Evolutionary conservation across 2,113 vertebrate genomes (phyloP).

Genomic region (Pycnonotus jocosus): DNA sequence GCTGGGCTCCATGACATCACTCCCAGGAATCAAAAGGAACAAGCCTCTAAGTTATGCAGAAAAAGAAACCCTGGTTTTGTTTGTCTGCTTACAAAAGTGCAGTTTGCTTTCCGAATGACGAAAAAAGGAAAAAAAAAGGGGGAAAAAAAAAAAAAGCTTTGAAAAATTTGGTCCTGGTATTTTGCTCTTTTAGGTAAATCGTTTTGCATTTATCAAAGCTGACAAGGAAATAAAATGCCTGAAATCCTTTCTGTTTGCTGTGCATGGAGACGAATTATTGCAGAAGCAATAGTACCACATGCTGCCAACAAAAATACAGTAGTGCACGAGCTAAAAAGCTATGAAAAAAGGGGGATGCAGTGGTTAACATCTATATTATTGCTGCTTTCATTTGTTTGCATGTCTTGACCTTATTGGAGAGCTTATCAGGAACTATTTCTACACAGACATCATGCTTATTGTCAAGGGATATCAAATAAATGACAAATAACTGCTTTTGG

Average conservation of each 20-base stretch:
- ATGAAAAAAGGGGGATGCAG: neutral
- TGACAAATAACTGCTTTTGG: conserved; percentile 49
- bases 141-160: neutral
- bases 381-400: conserved; percentile 42
- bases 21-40: conserved; percentile 68
- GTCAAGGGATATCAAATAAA: conserved; percentile 58
- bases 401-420: conserved; percentile 36
- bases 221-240: conserved; percentile 70
- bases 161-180: conserved; percentile 54
- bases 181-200: conserved; percentile 63
- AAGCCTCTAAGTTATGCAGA: conserved; percentile 66
- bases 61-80: conserved; percentile 37
- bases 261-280: conserved; percentile 38
- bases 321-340: conserved; percentile 9
- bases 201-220: conserved; percentile 61
- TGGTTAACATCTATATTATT: conserved; percentile 58
- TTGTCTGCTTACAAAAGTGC: conserved; percentile 57
- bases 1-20: conserved; percentile 78
- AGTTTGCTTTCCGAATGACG: conserved; percentile 34
- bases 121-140: neutral
- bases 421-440: conserved; percentile 45
- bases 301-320: conserved; percentile 42
- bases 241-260: conserved; percentile 54
- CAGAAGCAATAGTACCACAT: conserved; percentile 27
- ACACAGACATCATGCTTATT: conserved; percentile 24